These are phyloP conservation scores for Clinocottus analis DNA, from an alignment of 2,113 vertebrate genomes.

Conservation along the genomic window DNA sequence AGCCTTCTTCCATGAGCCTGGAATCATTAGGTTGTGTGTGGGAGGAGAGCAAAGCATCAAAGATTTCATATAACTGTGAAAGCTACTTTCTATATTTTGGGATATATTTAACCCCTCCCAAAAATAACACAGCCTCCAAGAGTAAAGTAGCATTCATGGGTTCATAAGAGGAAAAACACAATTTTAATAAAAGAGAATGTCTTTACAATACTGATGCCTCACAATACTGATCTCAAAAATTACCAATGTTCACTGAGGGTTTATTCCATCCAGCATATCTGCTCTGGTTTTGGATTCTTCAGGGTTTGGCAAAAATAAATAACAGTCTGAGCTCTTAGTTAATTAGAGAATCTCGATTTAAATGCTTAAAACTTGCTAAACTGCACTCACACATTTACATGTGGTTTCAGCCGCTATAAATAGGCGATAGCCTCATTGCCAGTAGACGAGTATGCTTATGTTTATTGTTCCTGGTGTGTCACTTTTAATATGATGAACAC, in stretches of 20 bases:
- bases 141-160: neutral
- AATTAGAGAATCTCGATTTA: neutral
- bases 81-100: conserved; percentile 9
- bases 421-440: neutral
- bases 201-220: neutral
- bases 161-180: neutral
- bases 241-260: neutral
- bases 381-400: neutral
- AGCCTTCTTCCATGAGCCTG: conserved; percentile 31
- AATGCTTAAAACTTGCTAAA: neutral
- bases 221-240: neutral
- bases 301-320: no score
- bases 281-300: neutral
- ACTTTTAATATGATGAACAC: neutral
- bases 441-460: neutral
- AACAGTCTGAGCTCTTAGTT: neutral
- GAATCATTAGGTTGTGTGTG: conserved; percentile 36
- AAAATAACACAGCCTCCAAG: conserved; percentile 19
- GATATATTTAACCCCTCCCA: conserved; percentile 3
- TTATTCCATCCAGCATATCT: neutral
- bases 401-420: neutral
- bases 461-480: neutral
- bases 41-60: conserved; percentile 32
- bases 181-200: conserved; percentile 22
- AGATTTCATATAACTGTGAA: conserved; percentile 30